Evolutionary conservation across 2,888 invertebrate genomes (phyloP).

Genomic region (Torymus tubicola): DNA sequence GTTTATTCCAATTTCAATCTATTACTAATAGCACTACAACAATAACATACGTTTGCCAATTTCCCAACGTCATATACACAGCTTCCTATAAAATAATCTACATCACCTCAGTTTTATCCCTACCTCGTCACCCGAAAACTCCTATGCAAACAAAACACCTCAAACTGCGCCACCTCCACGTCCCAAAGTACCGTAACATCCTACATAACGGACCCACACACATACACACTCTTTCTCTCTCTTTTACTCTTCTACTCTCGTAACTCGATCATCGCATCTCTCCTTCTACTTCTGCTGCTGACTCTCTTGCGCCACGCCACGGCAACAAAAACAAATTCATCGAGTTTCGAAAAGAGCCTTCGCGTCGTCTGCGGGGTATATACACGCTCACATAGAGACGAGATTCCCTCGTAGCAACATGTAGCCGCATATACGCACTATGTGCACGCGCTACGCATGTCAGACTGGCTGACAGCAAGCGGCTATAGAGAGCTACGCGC

Average conservation of each 20-base stretch:
- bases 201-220: constrained; percentile 14
- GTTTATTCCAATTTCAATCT: no score
- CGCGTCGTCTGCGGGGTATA: neutral
- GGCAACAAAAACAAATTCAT: constrained; percentile 1
- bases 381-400: neutral
- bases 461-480: no score
- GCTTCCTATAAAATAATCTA: neutral
- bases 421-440: no score
- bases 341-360: constrained; percentile 13
- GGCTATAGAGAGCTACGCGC: constrained; percentile 38
- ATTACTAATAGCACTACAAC: no score
- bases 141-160: no score
- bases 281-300: no score
- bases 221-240: neutral
- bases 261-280: no score
- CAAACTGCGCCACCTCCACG: neutral
- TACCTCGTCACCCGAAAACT: constrained; percentile 22
- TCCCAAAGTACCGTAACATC: constrained; percentile 39
- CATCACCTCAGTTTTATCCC: neutral
- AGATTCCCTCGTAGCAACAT: no score
- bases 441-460: no score
- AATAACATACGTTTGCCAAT: neutral
- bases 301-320: neutral
- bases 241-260: neutral
- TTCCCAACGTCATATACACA: neutral